These are phyloP conservation scores for Rapana venosa DNA, from an alignment of 2,888 invertebrate species.

Conservation along the genomic window DNA sequence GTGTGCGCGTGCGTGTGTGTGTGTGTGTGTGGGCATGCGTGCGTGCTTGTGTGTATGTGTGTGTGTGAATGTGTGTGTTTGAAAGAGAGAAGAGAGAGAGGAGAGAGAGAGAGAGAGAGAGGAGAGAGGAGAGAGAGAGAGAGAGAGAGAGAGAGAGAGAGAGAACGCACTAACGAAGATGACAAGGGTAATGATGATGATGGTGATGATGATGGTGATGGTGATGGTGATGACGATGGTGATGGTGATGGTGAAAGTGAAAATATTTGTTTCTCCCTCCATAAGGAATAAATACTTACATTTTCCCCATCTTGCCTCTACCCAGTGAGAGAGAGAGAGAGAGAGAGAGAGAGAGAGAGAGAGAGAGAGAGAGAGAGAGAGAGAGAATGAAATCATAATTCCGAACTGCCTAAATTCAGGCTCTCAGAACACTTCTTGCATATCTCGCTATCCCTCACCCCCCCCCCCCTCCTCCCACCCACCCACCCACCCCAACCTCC, in stretches of 20 bases:
- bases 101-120: conserved; percentile 5
- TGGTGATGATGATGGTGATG: conserved; percentile 40
- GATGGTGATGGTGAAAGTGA: conserved; percentile 32
- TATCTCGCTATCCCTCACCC: not conserved
- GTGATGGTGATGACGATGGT: conserved; percentile 39
- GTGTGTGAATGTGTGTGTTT: too few species aligned
- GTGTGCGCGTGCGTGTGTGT: not conserved
- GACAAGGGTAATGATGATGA: conserved; percentile 12
- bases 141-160: not conserved
- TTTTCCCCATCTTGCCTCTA: too few species aligned
- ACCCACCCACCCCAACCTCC: not conserved
- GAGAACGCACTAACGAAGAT: not conserved
- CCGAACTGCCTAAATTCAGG: not conserved
- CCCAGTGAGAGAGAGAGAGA: not conserved
- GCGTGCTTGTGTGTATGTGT: not conserved
- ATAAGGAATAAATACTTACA: not conserved
- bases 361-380: not conserved
- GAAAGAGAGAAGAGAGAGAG: not conserved
- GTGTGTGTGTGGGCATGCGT: not conserved
- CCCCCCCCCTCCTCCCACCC: not conserved
- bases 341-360: not conserved
- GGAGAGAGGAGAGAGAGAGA: not conserved
- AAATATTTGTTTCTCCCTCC: not conserved
- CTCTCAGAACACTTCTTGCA: not conserved
- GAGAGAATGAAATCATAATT: not conserved